Evolutionary conservation across 2,797 vertebrate genomes (phyloP).

Genomic region (Loriculus beryllinus): DNA sequence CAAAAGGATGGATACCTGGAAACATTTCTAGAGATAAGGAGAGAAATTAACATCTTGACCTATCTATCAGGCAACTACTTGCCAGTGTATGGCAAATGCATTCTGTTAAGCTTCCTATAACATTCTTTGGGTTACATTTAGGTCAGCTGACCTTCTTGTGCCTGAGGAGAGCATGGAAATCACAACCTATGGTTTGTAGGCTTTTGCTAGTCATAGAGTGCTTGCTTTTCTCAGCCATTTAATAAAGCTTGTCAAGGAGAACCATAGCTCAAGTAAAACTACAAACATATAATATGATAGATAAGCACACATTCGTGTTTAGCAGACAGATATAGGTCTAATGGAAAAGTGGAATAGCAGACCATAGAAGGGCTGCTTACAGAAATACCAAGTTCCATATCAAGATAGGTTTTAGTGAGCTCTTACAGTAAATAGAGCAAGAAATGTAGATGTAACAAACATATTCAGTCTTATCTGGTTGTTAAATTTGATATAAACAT

Average conservation of each 20-base stretch:
- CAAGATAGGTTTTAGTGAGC: neutral
- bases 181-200: rapidly evolving
- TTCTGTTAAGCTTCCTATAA: neutral
- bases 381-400: neutral
- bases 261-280: neutral
- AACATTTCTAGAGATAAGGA: neutral
- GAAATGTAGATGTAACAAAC: neutral
- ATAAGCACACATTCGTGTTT: neutral
- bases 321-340: neutral
- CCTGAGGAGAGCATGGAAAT: neutral
- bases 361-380: neutral
- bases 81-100: neutral
- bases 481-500: neutral
- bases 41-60: neutral
- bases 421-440: neutral
- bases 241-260: neutral
- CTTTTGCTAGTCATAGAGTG: neutral
- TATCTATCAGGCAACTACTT: neutral
- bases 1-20: neutral
- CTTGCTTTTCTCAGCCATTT: neutral
- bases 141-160: neutral
- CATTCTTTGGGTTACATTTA: neutral
- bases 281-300: neutral
- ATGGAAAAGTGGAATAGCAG: neutral
- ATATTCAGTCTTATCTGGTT: neutral